These are phyloP conservation scores for Saiga tatarica DNA, from an alignment of 2,113 vertebrate species.

Conservation along the genomic window DNA sequence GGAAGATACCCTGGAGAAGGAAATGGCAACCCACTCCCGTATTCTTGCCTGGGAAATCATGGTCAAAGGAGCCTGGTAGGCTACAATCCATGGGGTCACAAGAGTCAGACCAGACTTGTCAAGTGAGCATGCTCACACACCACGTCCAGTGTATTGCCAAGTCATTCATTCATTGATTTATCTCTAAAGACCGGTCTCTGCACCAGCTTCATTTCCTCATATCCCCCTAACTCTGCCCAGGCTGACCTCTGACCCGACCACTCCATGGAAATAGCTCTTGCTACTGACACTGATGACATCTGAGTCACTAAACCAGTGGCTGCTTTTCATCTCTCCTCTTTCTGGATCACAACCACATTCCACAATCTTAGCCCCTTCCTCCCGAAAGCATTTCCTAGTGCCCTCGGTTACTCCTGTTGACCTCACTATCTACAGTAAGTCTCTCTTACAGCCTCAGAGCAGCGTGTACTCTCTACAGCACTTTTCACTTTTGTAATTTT, in stretches of 20 bases:
- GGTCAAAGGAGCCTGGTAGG: too few species aligned
- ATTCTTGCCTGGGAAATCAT: too few species aligned
- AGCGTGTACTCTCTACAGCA: neutral
- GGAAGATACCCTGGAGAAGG: too few species aligned
- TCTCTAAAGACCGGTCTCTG: neutral
- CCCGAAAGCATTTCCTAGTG: neutral
- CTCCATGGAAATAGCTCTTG: neutral
- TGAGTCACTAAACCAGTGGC: neutral
- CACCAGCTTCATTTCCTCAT: neutral
- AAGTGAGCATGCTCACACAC: neutral
- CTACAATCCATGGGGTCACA: neutral
- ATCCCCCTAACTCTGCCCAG: neutral
- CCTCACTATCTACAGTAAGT: neutral
- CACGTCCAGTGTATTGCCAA: fast-evolving
- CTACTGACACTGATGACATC: neutral
- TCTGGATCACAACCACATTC: neutral
- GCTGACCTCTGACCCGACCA: neutral
- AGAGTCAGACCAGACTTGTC: neutral
- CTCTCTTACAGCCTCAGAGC: neutral
- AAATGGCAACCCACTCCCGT: too few species aligned
- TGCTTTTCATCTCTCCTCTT: neutral
- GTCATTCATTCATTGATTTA: neutral
- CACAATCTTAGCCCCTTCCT: fast-evolving
- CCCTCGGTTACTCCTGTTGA: neutral
- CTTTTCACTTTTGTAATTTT: neutral